phyloP scores from a whole-genome alignment of 2,888 invertebrate species.

The Antheraea assamensis region DNA sequence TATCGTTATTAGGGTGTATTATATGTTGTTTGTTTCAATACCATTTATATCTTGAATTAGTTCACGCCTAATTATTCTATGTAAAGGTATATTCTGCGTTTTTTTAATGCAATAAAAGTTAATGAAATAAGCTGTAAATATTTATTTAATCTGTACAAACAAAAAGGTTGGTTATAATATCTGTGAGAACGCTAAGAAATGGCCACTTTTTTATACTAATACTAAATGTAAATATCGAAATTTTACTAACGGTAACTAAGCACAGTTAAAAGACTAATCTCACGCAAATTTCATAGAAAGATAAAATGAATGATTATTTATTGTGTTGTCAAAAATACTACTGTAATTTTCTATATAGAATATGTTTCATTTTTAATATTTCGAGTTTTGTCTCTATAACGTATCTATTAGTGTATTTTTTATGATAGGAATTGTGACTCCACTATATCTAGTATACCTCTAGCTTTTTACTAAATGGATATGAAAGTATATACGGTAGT shows the following conservation, averaged over 20 bases:
- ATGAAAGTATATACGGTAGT: too few species aligned
- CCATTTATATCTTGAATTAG: background rate
- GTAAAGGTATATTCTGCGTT: background rate
- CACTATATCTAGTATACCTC: too few species aligned
- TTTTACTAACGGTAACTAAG: background rate
- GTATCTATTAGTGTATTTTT: too few species aligned
- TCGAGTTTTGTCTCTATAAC: too few species aligned
- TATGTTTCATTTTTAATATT: too few species aligned
- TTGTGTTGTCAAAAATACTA: background rate
- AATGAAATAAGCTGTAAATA: background rate
- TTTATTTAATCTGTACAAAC: background rate
- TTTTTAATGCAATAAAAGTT: background rate
- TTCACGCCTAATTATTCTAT: background rate
- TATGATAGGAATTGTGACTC: too few species aligned
- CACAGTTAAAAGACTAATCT: background rate
- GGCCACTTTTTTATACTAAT: background rate
- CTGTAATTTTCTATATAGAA: too few species aligned
- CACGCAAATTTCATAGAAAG: background rate
- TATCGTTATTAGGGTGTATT: background rate
- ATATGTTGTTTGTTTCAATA: background rate
- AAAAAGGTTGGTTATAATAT: background rate
- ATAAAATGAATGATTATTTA: background rate
- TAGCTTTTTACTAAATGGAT: too few species aligned
- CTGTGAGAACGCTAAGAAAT: background rate
- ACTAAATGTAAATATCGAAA: background rate